Evolutionary conservation across 2,797 vertebrate genomes (phyloP), one percentile per base, ranked within the genome.

Genomic region (Leuciscus waleckii): DNA sequence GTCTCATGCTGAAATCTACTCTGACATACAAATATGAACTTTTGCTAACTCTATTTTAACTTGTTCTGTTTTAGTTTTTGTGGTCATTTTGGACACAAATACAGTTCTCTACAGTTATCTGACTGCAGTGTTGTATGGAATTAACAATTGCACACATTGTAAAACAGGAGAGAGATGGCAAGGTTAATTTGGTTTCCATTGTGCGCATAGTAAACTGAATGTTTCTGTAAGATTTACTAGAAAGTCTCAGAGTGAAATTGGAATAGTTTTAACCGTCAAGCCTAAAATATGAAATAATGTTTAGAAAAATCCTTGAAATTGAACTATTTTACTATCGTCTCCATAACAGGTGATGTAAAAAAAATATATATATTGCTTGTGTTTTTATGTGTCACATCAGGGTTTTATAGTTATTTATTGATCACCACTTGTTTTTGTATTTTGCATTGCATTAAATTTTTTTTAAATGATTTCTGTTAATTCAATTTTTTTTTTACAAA

Each of bases 11-110:
- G 74, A 74, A 91, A 91, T 88, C 39, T 35, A 83, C 51, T 86
- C 87, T 89, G 87, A 90, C 89, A 87, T 87, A 88, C 41, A 71
- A 90, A 92, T 90, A 86, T 91, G 90, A 92, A 92, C 91, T 91
- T 91, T 91, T 82, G 78, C 23, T 80, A 83, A 87, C 86, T 87
- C 68, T 32, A 77, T 85, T 88, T 75, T 56, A 89, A 19, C 32
- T 71, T 83, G 80, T 89, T 78, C 65, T 67, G 82, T 56, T 67
- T 17, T 61, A 39, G 71, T 43, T 82, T 8, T 76, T 61, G 61
- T 14, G 76, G 17, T 68, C 49, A 13, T 71, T 82, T 29, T 37
- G 19, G 39, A 80, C 23, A 49, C 39, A 74, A 37, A 49, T 77
- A 80, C 29, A 39, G 26, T 78, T 71, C 54, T 63, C 41, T 46